Base-by-base conservation (phyloP, 2,888 invertebrate genomes). In the Ornithoptera priamus region DNA sequence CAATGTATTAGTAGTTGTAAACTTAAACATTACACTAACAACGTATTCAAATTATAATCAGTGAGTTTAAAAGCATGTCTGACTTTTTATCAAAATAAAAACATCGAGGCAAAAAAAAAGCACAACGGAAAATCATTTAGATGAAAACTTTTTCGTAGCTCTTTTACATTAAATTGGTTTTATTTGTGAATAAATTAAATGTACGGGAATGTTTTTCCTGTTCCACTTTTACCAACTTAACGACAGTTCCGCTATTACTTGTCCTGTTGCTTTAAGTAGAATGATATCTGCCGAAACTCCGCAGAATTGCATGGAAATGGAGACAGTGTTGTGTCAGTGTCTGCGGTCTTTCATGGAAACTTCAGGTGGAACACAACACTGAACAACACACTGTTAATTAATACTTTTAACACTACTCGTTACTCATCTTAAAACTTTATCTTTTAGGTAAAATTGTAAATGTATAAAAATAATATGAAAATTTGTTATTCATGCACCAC, bases 311-410 rank as follows among this genome's bases (percentile, higher is more conserved):
- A 24, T 42, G 6, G 17, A 36, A 36, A 61, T 65, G 62, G 36
- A 15, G 53, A 42, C 53, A 64, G 12, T 61, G 46, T 53, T 65
- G 65, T 66, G 62, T 70, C 57, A 58, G 17, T 59, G 58, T 66
- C 62, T 70, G 70, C 59, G 70, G 66, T 70, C 62, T 50, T 66
- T 59, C 62, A 59, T 7, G 56, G 61, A 56, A 69, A 61, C n/a
- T 58, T 22, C 57, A 22, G 22, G 22, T 58, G 8, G 10, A 58
- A 22, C 15, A 22, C 46, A 15, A 15, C 15, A 46, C 15, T 15
- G 22, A 22, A 10, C 12, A 22, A 22, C 22, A 20, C 1, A 58
- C 20, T 57, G n/a, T 53, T 50, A 17, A 50, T 17, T 50, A 50
- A 8, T 10, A 7, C 42, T 42, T 42, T 42, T 42, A 12, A 8